Evolutionary conservation across 1,140 invertebrate genomes (phyloP), one percentile per base, ranked within the genome.

Genomic region (Atta cephalotes): DNA sequence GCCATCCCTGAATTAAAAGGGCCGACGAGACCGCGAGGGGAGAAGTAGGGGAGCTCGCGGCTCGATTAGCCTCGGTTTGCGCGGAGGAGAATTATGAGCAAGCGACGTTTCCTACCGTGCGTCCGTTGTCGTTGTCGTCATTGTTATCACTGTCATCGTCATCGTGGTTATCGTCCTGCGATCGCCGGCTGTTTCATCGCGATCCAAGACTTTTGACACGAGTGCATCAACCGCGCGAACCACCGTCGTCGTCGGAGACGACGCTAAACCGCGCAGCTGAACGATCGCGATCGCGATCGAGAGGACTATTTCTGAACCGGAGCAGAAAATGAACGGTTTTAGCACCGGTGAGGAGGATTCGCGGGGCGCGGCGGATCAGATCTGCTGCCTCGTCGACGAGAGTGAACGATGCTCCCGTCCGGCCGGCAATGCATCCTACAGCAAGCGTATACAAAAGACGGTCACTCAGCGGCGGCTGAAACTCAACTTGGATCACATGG

Each of bases 401-500:
- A 97, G 97, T 87, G 97, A 98, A 80, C 96, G 98, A 80, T 99
- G 99, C 95, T 96, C 96, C 86, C 96, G 98, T 92, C 96, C 97
- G 66, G 98, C 99, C 89, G 98, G 99, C 71, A 99, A 99, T 96
- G 99, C 99, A 85, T 98, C 98, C 60, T 99, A 99, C 95, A 99
- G 98, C 95, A 99, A 99, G 94, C 96, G 98, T 88, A 98, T 99
- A 91, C 98, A 99, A 95, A 99, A 99, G 94, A 99, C 98, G 84
- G 98, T 99, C n/a, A 97, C 98, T 72, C 98, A 99, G 92, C 96
- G 98, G 89, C 97, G 98, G 92, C 96, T 99, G 1, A 98, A 98
- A 94, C 96, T 99, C 16, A 97, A 97, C 94, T 97, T 98, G 87
- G 98, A 99, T 96, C 96, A 96, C 91, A 96, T 97, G 94, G 98